phyloP scores from a whole-genome alignment of 2,113 vertebrate species.

The Castor canadensis region DNA sequence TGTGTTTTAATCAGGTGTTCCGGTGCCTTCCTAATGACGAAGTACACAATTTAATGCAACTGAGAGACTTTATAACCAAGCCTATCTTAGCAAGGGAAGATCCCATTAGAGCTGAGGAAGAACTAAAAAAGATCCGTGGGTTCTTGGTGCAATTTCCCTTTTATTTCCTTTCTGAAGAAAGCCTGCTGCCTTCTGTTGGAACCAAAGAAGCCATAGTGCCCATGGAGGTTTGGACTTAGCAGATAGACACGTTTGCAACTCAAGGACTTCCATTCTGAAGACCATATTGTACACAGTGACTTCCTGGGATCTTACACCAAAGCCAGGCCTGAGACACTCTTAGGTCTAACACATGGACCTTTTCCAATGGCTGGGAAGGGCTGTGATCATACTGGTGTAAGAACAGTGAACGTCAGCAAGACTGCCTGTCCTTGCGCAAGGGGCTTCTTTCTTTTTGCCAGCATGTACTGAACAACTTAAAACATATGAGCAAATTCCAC shows the following conservation, averaged over 20 bases:
- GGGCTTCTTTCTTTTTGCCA: constrained; percentile 1
- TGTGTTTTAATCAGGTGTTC: constrained; percentile 90
- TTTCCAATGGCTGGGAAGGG: constrained; percentile 38
- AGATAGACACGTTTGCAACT: neutral
- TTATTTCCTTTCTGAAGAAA: constrained; percentile 92
- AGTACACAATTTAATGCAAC: constrained; percentile 90
- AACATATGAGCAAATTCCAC: neutral
- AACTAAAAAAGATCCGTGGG: constrained; percentile 94
- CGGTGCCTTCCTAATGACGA: constrained; percentile 96
- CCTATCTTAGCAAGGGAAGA: constrained; percentile 89
- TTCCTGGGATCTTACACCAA: constrained; percentile 17
- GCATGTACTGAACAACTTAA: constrained; percentile 11
- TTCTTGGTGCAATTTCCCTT: constrained; percentile 97
- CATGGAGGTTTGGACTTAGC: constrained; percentile 97
- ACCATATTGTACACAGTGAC: constrained; percentile 7
- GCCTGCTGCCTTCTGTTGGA: constrained; percentile 94
- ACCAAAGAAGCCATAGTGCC: constrained; percentile 97
- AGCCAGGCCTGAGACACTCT: neutral
- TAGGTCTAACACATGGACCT: constrained; percentile 15
- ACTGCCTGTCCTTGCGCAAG: neutral
- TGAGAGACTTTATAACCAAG: constrained; percentile 91
- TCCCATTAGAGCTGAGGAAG: constrained; percentile 89
- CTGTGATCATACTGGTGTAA: constrained; percentile 6
- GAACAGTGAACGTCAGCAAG: neutral
- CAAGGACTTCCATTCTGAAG: constrained; percentile 34